Base-by-base conservation (phyloP, 2,113 vertebrate genomes). In the Alosa alosa region DNA sequence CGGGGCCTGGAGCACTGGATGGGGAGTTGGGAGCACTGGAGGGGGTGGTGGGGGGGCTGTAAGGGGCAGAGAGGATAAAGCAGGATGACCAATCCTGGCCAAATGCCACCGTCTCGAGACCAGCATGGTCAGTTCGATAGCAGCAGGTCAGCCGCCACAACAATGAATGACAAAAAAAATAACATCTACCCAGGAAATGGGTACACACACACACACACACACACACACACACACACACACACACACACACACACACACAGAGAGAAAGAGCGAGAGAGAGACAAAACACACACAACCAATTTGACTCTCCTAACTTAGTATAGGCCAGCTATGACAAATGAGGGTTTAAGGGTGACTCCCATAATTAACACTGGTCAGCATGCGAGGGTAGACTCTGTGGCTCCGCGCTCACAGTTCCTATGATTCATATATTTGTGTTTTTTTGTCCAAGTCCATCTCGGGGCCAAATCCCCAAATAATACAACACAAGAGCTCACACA, bases 91-190 rank as follows among this genome's bases (percentile, higher is more conserved):
- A 78, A 78, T 78, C 72, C 72, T 39, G 31, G 72, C 72, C 72
- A 78, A 78, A 83, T 83, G 89, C 84, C 82, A 87, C 84, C 87
- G 86, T 84, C 87, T 82, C 41, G 36, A 86, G 88, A 88, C 86
- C 68, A 83, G 25, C 31, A 15, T 50, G 45, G 82, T 85, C 85
- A 13, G 20, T 47, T 60, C 60, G 84, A 84, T 81, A 85, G 82
- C 86, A 87, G 81, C 20, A 60, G 85, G 82, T 36, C 11, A 49
- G 52, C 64, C 84, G 39, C 8, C 82, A 78, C 83, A 88, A 87
- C 83, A 86, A 89, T 83, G 82, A 87, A 90, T 86, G 72, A 89
- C 72, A 78, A 60, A 60, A 78, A 72, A 75, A 78, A 78, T 39
- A 78, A 78, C 72, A 78, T 78, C 72, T 78, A 78, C 72, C 72